Conservation (phyloP, 2,113 vertebrate genomes). For the Andinoacara biseriatus region DNA sequence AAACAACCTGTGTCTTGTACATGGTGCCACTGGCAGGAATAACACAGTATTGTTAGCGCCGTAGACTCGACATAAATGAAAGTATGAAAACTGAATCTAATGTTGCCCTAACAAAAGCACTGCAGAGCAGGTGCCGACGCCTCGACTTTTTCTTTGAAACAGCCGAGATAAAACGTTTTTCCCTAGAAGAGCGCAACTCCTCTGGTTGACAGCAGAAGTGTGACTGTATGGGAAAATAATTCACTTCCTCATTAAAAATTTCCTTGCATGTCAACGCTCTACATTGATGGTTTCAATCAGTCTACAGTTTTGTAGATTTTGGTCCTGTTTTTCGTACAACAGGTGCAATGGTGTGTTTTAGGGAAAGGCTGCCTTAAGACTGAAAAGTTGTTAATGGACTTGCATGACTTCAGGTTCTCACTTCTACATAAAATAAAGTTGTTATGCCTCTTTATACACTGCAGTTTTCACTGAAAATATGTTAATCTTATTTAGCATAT, state of each 20-base stretch:
- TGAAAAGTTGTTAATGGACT: no score
- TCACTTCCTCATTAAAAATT: background rate
- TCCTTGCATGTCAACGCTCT: no score
- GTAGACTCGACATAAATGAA: background rate
- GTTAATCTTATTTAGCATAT: background rate
- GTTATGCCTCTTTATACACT: background rate
- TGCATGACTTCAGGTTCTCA: background rate
- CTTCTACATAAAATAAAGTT: no score
- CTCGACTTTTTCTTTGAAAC: no score
- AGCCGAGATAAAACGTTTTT: no score
- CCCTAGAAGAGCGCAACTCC: no score
- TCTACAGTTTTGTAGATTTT: background rate
- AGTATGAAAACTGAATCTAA: background rate
- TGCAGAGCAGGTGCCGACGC: no score
- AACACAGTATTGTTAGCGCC: background rate
- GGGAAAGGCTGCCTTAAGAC: fast-evolving
- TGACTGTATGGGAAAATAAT: background rate
- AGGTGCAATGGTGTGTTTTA: background rate
- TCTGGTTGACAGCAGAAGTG: no score
- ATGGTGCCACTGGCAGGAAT: background rate
- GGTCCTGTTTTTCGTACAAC: fast-evolving
- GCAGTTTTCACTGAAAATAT: background rate
- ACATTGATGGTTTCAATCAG: background rate
- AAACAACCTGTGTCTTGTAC: background rate
- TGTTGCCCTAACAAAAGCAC: no score